These are phyloP conservation scores for Raja brachyura DNA, from an alignment of 2,113 vertebrate species.

Conservation along the genomic window DNA sequence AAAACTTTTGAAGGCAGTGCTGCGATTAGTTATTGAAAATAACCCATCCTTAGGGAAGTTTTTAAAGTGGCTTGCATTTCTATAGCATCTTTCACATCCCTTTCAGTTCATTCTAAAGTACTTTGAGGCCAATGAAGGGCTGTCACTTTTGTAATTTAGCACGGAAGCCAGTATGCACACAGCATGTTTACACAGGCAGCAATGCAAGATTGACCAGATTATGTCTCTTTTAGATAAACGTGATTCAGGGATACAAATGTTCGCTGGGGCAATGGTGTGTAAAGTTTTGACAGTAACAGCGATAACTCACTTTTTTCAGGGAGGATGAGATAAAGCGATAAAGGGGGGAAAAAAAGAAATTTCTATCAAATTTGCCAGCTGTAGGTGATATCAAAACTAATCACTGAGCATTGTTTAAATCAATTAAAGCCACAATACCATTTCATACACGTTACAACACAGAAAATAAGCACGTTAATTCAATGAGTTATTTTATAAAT, in stretches of 20 bases:
- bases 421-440: constrained; percentile 79
- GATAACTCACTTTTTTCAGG: constrained; percentile 45
- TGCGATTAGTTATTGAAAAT: not conserved
- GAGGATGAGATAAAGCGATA: constrained; percentile 48
- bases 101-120: too few relatives aligned
- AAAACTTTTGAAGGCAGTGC: not conserved
- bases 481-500: constrained; percentile 75
- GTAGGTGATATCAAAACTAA: constrained; percentile 65
- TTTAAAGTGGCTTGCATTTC: too few relatives aligned
- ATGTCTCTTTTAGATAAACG: too few relatives aligned
- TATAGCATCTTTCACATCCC: too few relatives aligned
- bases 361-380: constrained; percentile 72
- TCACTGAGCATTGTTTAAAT: constrained; percentile 74
- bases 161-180: too few relatives aligned
- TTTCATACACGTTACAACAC: constrained; percentile 74
- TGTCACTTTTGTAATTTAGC: too few relatives aligned
- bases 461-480: constrained; percentile 72
- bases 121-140: too few relatives aligned
- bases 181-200: too few relatives aligned
- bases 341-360: constrained; percentile 67
- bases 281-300: not conserved
- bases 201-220: too few relatives aligned
- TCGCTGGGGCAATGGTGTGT: not conserved
- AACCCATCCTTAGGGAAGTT: too few relatives aligned
- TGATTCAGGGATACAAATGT: too few relatives aligned